These are phyloP conservation scores for Falcaria lacertinaria DNA, from an alignment of 2,888 invertebrate species.

Conservation along the genomic window DNA sequence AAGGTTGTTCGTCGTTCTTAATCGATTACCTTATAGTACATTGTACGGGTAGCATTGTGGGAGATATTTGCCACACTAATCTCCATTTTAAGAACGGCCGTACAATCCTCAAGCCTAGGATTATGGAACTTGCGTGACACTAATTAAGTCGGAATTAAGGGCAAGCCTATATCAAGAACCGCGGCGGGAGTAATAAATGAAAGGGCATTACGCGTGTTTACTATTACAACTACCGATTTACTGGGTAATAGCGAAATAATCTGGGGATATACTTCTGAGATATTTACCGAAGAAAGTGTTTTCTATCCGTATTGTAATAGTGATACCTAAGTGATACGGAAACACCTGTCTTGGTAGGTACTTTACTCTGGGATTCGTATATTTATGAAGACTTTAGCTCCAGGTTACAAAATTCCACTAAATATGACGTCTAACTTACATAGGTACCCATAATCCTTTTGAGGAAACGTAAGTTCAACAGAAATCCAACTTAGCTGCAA, in stretches of 20 bases:
- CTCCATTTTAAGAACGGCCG: conserved; percentile 79
- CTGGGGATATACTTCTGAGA: background rate
- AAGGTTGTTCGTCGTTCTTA: no score
- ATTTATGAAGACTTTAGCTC: no score
- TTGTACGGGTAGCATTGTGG: conserved; percentile 68
- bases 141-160: conserved; percentile 79
- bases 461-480: conserved; percentile 63
- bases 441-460: conserved; percentile 62
- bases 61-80: conserved; percentile 76
- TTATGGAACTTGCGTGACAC: conserved; percentile 79
- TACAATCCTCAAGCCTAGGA: conserved; percentile 74
- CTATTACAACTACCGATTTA: conserved; percentile 47
- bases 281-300: no score
- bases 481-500: conserved; percentile 76
- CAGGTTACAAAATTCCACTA: conserved; percentile 27
- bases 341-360: no score
- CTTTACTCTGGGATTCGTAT: no score
- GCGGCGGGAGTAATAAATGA: conserved; percentile 75
- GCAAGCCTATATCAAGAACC: conserved; percentile 76
- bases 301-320: conserved; percentile 1
- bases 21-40: conserved; percentile 42
- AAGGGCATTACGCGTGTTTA: conserved; percentile 72
- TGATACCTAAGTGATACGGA: no score
- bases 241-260: conserved; percentile 7
- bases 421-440: conserved; percentile 59